These are phyloP conservation scores for Glossophaga mutica DNA, from an alignment of 2,797 vertebrate species.

Conservation along the genomic window DNA sequence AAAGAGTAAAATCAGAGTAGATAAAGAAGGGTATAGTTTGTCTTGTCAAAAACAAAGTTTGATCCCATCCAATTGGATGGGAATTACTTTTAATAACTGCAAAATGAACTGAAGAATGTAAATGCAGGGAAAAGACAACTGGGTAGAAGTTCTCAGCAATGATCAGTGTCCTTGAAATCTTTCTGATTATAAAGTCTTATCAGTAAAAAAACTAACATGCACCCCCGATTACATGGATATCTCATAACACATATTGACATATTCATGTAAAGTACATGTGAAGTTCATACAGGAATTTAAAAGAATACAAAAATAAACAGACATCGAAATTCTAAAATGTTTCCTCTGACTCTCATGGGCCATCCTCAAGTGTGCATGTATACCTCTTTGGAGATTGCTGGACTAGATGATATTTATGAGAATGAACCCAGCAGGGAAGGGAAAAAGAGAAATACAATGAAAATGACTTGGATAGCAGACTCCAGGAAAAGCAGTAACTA, in stretches of 20 bases:
- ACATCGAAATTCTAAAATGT: neutral
- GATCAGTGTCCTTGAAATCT: neutral
- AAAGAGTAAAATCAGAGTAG: neutral
- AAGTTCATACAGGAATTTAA: neutral
- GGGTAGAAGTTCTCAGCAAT: neutral
- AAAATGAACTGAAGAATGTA: neutral
- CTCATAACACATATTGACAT: neutral
- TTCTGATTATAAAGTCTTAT: neutral
- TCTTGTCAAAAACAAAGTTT: neutral
- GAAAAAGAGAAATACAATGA: neutral
- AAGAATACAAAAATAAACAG: neutral
- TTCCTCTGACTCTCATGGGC: neutral
- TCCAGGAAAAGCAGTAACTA: neutral
- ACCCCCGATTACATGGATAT: neutral
- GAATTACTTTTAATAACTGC: neutral
- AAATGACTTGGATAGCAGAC: neutral
- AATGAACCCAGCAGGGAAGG: neutral
- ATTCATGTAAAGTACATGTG: neutral
- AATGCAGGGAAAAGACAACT: neutral
- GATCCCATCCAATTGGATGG: neutral
- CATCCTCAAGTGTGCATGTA: neutral
- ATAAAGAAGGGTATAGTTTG: neutral
- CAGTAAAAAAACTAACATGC: neutral
- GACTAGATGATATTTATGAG: neutral
- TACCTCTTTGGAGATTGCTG: neutral